These are phyloP conservation scores for Amblyjoppa proteus DNA, from an alignment of 2,888 invertebrate species.

Conservation along the genomic window DNA sequence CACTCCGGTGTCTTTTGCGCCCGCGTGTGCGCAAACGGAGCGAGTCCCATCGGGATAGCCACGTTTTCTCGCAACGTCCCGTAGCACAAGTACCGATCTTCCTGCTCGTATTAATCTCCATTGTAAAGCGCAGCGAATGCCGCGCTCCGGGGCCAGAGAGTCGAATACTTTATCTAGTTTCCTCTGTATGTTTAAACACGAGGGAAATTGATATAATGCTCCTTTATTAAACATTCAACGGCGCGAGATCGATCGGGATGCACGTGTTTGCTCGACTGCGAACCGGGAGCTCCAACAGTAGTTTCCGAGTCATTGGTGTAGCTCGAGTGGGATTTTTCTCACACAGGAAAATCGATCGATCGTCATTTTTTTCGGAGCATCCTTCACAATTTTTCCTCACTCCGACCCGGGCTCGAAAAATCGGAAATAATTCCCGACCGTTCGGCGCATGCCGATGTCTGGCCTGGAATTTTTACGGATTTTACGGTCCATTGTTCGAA, in stretches of 20 bases:
- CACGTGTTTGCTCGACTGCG: slow-evolving; percentile 9
- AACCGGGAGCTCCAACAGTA: background rate
- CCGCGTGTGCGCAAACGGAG: slow-evolving; percentile 5
- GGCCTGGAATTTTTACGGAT: background rate
- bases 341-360: slow-evolving; percentile 73
- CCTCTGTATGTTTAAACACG: slow-evolving; percentile 45
- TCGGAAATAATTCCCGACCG: background rate
- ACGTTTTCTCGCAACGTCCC: slow-evolving; percentile 58
- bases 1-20: slow-evolving; percentile 12
- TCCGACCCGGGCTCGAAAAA: background rate
- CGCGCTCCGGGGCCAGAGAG: slow-evolving; percentile 12
- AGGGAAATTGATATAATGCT: slow-evolving; percentile 56
- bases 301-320: slow-evolving; percentile 7
- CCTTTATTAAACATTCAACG: slow-evolving; percentile 48
- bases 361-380: slow-evolving; percentile 72
- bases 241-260: slow-evolving; percentile 19
- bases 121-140: slow-evolving; percentile 54
- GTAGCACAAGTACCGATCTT: slow-evolving; percentile 47
- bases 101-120: slow-evolving; percentile 64
- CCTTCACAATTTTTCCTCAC: background rate
- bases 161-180: slow-evolving; percentile 35
- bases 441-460: background rate
- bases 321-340: slow-evolving; percentile 56
- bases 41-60: slow-evolving; percentile 45
- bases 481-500: background rate